phyloP scores from a whole-genome alignment of 2,888 invertebrate species.

The Cistogaster globosa region DNA sequence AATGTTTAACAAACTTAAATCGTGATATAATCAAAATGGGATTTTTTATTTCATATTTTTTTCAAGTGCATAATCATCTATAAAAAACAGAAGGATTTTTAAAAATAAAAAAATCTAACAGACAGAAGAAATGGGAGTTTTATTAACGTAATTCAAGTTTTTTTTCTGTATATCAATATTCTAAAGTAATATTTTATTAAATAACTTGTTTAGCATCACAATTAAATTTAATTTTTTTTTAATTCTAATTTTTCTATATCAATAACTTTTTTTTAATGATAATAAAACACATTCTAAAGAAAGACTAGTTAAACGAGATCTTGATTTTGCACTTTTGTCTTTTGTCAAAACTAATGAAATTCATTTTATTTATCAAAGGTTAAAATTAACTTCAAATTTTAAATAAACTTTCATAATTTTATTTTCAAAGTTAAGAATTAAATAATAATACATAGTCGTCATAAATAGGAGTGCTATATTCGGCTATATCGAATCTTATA shows the following conservation, averaged over 20 bases:
- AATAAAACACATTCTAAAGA: background rate
- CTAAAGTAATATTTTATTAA: background rate
- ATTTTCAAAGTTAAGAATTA: background rate
- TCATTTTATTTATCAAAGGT: background rate
- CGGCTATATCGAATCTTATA: no score
- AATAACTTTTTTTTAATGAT: background rate
- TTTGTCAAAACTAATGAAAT: background rate
- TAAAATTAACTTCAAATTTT: conserved; percentile 3
- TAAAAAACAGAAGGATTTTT: no score
- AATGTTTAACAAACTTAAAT: no score
- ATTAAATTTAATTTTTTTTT: background rate
- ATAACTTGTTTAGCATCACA: conserved; percentile 13
- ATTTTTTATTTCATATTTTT: no score
- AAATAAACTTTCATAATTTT: background rate
- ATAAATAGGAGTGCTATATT: no score
- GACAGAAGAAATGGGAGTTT: no score
- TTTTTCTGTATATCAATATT: background rate
- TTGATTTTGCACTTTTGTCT: no score
- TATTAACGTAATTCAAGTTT: no score
- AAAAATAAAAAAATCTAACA: no score
- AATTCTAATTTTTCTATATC: background rate
- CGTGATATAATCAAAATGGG: no score
- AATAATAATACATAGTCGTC: no score
- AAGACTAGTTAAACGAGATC: background rate
- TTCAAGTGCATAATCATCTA: no score